Conservation (phyloP, 2,888 invertebrate genomes). For the Ormyrus nitidulus region DNA sequence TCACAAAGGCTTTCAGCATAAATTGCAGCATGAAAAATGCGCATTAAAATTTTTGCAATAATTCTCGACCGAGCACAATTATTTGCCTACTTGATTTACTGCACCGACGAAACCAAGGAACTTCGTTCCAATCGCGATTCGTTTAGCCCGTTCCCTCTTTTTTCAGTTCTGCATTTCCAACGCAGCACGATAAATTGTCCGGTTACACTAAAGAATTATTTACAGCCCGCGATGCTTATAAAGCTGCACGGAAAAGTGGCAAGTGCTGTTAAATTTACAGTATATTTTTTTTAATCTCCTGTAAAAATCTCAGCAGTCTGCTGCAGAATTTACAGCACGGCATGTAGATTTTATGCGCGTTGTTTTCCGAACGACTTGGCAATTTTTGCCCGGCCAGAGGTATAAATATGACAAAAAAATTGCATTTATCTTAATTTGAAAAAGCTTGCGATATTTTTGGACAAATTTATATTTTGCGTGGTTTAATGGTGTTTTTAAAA, state of each 20-base stretch:
- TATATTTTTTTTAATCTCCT: not conserved
- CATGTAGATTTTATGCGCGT: slow-evolving; percentile 29
- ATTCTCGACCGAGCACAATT: not conserved
- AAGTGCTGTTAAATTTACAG: slow-evolving; percentile 20
- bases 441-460: not conserved
- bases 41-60: slow-evolving; percentile 10
- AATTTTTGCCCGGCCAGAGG: not conserved
- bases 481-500: no score
- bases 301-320: slow-evolving; percentile 19
- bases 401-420: slow-evolving; percentile 12
- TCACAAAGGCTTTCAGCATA: slow-evolving; percentile 16
- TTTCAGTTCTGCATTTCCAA: not conserved
- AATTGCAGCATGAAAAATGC: slow-evolving; percentile 17
- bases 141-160: not conserved
- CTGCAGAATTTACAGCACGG: slow-evolving; percentile 36
- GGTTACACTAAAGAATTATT: slow-evolving; percentile 24
- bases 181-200: slow-evolving; percentile 6
- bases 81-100: not conserved
- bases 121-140: not conserved
- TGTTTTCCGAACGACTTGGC: slow-evolving; percentile 31
- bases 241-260: slow-evolving; percentile 4
- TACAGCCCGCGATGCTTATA: slow-evolving; percentile 25
- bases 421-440: not conserved
- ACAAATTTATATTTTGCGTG: no score
- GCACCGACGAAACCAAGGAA: not conserved